A percentile compares a stretch with the other conserved stretches of the same genome.
Conservation (phyloP, 2,797 vertebrate genomes). For the Typhlichthys subterraneus region DNA sequence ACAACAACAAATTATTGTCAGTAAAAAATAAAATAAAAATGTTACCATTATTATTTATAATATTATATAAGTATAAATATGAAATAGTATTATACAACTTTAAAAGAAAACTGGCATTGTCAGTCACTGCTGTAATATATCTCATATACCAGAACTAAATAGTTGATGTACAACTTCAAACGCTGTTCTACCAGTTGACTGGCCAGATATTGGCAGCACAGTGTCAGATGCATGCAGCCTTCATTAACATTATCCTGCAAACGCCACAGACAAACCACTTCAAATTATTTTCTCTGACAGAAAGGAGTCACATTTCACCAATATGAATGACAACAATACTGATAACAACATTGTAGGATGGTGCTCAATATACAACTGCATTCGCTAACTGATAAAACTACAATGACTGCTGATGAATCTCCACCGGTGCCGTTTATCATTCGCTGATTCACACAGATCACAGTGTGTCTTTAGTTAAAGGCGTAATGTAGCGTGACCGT, state of each 20-base stretch:
- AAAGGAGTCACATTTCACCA: conserved; percentile 38
- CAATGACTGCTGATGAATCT: background rate
- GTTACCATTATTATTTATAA: conserved; percentile 4
- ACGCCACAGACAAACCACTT: conserved; percentile 23
- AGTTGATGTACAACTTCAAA: background rate
- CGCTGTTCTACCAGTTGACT: background rate
- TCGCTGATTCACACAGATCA: background rate
- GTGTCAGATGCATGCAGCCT: conserved; percentile 27
- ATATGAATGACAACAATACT: conserved; percentile 42
- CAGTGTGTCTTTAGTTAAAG: too few species aligned
- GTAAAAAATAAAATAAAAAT: conserved; percentile 23
- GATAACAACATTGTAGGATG: conserved; percentile 13
- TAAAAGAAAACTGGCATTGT: background rate
- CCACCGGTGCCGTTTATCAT: background rate
- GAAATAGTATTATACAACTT: conserved; percentile 21
- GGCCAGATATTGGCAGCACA: background rate
- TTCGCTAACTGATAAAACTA: conserved; percentile 5
- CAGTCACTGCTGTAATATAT: background rate
- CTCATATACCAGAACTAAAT: background rate
- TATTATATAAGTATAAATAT: conserved; percentile 2
- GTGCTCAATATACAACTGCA: conserved; percentile 39
- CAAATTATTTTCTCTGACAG: conserved; percentile 4
- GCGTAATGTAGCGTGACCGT: too few species aligned
- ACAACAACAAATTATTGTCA: background rate
- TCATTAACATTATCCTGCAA: conserved; percentile 49